Base-by-base conservation (phyloP, 2,888 invertebrate species). In the Oscheius sp. region DNA sequence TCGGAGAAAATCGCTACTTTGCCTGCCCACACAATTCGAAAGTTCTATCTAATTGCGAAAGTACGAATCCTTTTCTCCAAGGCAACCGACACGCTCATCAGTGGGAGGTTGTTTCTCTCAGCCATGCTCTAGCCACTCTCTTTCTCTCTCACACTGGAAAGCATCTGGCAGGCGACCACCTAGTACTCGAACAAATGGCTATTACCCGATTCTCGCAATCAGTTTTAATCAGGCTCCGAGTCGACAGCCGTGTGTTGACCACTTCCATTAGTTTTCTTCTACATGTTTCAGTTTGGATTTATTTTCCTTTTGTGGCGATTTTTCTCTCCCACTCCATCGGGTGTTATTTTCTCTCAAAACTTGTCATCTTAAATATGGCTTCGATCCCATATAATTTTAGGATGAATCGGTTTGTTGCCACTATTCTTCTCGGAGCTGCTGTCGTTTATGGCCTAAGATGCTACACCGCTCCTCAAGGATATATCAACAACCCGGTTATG, bases 1-100 rank as follows among this genome's bases (percentile, higher is more conserved):
- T 55, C 23, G 55, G 55, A 55, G n/a, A n/a, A n/a, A 52, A 55
- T 33, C 34, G 20, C 55, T 20, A 55, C 4, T 8, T 33, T n/a
- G n/a, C 29, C 29, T 2, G 29, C 27, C 29, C 25, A 20, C 29
- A n/a, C 52, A 12, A 23, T 29, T n/a, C 6, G 29, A 2, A n/a
- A n/a, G 20, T 25, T 55, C 55, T 55, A 29, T 27, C 29, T 52
- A 27, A 15, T 15, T 52, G n/a, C 29, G 29, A 52, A 52, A 15
- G 52, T 29, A 52, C 27, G n/a, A 52, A 10, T 29, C 25, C 48
- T 52, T 27, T 34, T 55, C 55, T 34, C 37, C 37, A 55, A 15
- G 34, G 55, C 34, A 33, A 55, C 33, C 48, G 20, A 48, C n/a
- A n/a, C n/a, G n/a, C n/a, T n/a, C n/a, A n/a, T n/a, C n/a, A n/a